Base-by-base conservation (phyloP, 2,888 invertebrate species). In the Latrodectus hesperus region DNA sequence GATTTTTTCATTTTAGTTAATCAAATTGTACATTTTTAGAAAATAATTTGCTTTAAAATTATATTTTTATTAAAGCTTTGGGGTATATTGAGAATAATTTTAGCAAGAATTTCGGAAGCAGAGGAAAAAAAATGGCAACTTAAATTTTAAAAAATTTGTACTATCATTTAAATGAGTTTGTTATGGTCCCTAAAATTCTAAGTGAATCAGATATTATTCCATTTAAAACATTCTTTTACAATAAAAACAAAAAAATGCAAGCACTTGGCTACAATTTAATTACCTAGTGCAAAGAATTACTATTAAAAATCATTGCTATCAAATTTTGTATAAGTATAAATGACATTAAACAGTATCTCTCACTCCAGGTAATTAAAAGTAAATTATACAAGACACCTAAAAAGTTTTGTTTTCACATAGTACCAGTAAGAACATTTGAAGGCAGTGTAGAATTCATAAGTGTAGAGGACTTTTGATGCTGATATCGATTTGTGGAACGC, bases 391-490 rank as follows among this genome's bases (percentile, higher is more conserved):
- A 12, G 12, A 60, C 60, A 60, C 12, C n/a, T n/a, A 60, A 60
- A 16, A 9, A 9, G 38, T 38, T 6, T 3, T n/a, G 12, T 60
- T 88, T 88, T 55, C 84, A 65, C 70, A 78, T 80, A 53, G 79
- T 73, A 76, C 80, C 79, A 26, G 88, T 79, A 60, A 88, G 70
- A 14, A 88, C 77, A 70, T 76, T 80, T 17, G 88, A 73, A 55
- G 89, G 89, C 68, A 89, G 74, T 12, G 60, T 60, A 60, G 60
- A 60, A 60, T 60, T 60, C 12, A 60, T 60, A n/a, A 60, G 60
- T 72, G 89, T 89, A 17, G 89, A 84, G 51, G 89, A 88, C 55
- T 89, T 89, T 67, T 88, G 88, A n/a, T 82, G 79, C 16, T 89
- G 89, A 67, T 88, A 89, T 74, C 84, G 88, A 52, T 60, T 84